Evolutionary conservation across 2,113 vertebrate species (phyloP).

Genomic region (Apodemus sylvaticus): DNA sequence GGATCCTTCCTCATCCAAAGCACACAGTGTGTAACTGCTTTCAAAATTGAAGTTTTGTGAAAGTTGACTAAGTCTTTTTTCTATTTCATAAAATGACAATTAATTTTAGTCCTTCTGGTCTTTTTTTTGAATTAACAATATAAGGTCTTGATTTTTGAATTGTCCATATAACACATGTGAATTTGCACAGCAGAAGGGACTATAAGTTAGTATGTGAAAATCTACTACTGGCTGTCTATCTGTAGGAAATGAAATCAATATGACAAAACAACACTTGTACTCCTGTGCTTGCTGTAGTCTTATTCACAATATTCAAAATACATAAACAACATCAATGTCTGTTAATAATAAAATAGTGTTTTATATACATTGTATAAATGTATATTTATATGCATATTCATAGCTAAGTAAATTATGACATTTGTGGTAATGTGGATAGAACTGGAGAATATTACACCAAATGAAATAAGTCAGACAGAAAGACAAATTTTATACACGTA

Average conservation of each 20-base stretch:
- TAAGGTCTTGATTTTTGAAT: background rate
- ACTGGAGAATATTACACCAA: background rate
- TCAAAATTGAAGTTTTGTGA: background rate
- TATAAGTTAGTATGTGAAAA: background rate
- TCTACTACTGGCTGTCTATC: background rate
- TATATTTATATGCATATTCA: background rate
- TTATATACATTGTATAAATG: background rate
- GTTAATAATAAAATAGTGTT: background rate
- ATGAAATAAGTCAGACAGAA: background rate
- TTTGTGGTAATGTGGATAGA: background rate
- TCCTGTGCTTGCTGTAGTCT: no score
- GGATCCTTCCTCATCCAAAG: background rate
- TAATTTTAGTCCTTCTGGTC: background rate
- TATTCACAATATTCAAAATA: background rate
- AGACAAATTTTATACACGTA: background rate
- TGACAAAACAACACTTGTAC: background rate
- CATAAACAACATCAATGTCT: background rate
- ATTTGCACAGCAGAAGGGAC: background rate
- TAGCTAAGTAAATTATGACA: background rate
- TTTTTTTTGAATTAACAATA: background rate
- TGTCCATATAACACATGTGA: background rate
- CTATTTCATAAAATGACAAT: background rate
- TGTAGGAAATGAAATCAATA: background rate
- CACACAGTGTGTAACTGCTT: background rate
- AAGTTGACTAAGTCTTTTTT: background rate